Evolutionary conservation across 2,113 vertebrate species (phyloP).

Genomic region (Melospiza melodia): DNA sequence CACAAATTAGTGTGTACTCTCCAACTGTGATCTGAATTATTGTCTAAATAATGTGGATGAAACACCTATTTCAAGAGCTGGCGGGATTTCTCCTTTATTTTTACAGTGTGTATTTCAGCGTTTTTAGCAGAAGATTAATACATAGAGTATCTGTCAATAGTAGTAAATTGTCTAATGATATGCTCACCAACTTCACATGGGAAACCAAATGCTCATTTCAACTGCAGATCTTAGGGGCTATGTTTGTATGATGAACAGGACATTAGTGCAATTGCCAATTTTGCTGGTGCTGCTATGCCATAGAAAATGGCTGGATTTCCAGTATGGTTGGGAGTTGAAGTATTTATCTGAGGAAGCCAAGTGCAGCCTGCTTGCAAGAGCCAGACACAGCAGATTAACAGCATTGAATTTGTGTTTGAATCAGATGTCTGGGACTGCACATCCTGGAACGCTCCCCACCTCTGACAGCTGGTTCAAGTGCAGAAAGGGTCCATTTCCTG

Average conservation of each 20-base stretch:
- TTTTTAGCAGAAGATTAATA: slow-evolving; percentile 29
- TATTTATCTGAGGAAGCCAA: slow-evolving; percentile 12
- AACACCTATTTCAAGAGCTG: background rate
- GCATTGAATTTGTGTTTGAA: background rate
- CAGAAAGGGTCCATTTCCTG: background rate
- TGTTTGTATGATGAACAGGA: background rate
- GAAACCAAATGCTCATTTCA: background rate
- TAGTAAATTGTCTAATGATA: background rate
- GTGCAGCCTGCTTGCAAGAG: background rate
- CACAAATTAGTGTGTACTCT: background rate
- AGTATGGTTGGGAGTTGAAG: background rate
- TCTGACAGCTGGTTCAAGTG: background rate
- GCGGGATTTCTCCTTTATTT: background rate
- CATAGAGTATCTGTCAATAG: background rate
- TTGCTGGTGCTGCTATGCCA: background rate
- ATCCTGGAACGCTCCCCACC: background rate
- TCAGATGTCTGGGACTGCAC: background rate
- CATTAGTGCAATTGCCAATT: background rate
- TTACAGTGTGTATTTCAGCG: background rate
- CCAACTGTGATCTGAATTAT: background rate
- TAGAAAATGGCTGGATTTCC: slow-evolving; percentile 14
- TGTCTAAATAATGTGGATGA: background rate
- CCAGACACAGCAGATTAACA: background rate
- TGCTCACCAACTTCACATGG: background rate
- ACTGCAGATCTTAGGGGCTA: background rate